Base-by-base conservation (phyloP, 2,888 invertebrate species). In the Sarcophaga rosellei region DNA sequence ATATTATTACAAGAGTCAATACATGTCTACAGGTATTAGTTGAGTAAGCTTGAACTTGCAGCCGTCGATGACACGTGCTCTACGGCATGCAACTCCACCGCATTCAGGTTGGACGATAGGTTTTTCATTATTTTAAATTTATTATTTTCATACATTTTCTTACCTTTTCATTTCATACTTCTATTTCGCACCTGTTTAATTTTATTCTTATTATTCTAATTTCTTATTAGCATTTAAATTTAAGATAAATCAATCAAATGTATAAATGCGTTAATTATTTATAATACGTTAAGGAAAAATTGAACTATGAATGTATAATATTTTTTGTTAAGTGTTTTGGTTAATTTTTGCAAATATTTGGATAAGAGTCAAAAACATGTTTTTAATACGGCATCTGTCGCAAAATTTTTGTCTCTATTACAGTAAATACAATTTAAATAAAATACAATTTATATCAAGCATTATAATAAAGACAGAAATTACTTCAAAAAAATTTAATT, bases 1-100 rank as follows among this genome's bases (percentile, higher is more conserved):
- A 3, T 93, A 93, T 86, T 93, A 93, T 88, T 93, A 93, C 89
- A 93, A 92, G 87, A 91, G 91, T 86, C 93, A 93, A 85, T 92
- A 93, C 89, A 89, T 93, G 77, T 88, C 92, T 1, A 91, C 92
- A 10, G 93, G 93, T 4, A 90, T 93, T 45, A 93, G 93, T 90
- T 93, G 93, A 93, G 91, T 91, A 88, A 89, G 69, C 47, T 78
- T 85, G 69, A 89, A 86, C 74, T 77, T 90, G 84, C 89, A 89
- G 85, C 89, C 89, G 74, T 79, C 88, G 47, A 81, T 88, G 62
- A 85, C 81, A 35, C 88, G 85, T 77, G 70, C 80, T 20, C 86
- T 90, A 63, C 90, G 89, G 75, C 88, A 88, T 80, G 87, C 89
- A 80, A 77, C 88, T 10, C 82, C 88, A 65, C 83, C 89, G 1